phyloP scores from a whole-genome alignment of 2,888 invertebrate genomes.

The Copidosoma aretas region DNA sequence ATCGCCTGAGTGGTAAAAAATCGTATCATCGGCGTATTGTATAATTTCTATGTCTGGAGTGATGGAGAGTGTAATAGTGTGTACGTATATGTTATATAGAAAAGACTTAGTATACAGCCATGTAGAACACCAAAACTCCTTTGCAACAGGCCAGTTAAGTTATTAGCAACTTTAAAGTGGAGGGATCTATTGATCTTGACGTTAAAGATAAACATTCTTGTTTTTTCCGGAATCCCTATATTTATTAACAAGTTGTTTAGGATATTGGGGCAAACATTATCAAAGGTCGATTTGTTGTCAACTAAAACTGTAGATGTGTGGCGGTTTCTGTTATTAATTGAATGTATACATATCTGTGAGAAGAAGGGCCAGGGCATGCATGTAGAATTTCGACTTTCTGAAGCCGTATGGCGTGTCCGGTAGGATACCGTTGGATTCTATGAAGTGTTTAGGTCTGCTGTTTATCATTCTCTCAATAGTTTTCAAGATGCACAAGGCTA shows the following conservation, averaged over 20 bases:
- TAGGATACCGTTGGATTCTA: background rate
- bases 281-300: conserved; percentile 17
- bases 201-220: conserved; percentile 18
- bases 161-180: conserved; percentile 10
- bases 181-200: conserved; percentile 6
- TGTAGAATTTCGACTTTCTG: background rate
- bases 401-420: background rate
- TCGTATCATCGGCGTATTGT: conserved; percentile 24
- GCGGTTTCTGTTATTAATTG: background rate
- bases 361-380: background rate
- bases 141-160: conserved; percentile 9
- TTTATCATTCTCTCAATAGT: conserved; percentile 5
- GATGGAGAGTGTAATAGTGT: background rate
- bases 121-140: conserved; percentile 11
- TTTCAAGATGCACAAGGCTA: conserved; percentile 6
- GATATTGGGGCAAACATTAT: conserved; percentile 4
- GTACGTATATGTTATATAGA: conserved; percentile 5
- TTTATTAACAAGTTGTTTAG: background rate
- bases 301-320: background rate
- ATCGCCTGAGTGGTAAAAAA: background rate
- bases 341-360: background rate
- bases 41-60: background rate
- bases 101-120: conserved; percentile 19
- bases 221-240: conserved; percentile 11
- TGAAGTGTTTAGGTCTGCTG: background rate